These are phyloP conservation scores for Catharus fuscescens DNA, from an alignment of 2,113 vertebrate species.

Conservation along the genomic window DNA sequence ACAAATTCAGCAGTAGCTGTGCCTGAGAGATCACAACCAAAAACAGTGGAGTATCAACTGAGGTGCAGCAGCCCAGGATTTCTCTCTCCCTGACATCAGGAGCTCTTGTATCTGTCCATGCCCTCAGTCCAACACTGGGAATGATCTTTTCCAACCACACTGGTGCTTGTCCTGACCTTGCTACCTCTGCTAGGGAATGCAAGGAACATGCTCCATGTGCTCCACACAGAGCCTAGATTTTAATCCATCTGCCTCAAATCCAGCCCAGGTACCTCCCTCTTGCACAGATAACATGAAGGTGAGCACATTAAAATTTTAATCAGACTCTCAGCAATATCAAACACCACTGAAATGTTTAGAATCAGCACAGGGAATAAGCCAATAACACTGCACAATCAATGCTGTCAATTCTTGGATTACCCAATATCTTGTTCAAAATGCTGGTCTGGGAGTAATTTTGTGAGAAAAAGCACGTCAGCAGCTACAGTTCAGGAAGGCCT, in stretches of 20 bases:
- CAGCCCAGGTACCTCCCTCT: background rate
- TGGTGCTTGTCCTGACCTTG: background rate
- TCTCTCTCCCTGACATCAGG: background rate
- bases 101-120: background rate
- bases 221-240: rapidly evolving
- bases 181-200: background rate
- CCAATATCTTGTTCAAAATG: background rate
- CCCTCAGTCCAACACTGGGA: background rate
- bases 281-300: background rate
- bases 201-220: background rate
- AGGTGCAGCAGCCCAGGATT: background rate
- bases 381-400: background rate
- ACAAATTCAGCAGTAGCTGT: background rate
- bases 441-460: background rate
- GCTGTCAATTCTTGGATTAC: background rate
- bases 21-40: background rate
- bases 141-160: background rate
- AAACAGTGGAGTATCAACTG: background rate
- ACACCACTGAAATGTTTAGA: background rate
- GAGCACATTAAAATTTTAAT: background rate
- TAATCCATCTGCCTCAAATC: background rate
- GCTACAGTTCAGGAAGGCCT: background rate
- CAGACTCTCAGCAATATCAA: background rate
- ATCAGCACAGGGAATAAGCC: background rate
- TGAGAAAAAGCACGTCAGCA: background rate